Evolutionary conservation across 2,797 vertebrate genomes (phyloP), one percentile per base, ranked within the genome.

Genomic region (Nyctibius grandis): DNA sequence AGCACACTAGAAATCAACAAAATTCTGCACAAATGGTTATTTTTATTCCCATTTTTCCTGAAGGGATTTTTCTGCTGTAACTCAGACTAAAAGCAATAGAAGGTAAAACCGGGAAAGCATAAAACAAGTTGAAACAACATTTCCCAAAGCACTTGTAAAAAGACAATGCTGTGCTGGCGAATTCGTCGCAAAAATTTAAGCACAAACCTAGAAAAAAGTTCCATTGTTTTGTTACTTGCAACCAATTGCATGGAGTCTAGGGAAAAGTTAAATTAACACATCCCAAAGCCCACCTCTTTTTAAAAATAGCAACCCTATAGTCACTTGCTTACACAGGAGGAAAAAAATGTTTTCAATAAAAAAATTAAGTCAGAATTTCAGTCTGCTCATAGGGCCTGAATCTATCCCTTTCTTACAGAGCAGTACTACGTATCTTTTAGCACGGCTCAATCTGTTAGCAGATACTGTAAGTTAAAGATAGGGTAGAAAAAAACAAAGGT

Each of bases 81-180:
- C 72, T 77, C 60, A 2, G 6, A 22, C 45, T 65, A 34, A 64
- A 85, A 92, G 73, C 85, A 85, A 56, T 14, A 79, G 75, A 78
- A 91, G 65, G 40, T 51, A 53, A 57, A 84, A 65, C 25, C 5
- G 1, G 65, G 67, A 76, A 76, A 73, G 67, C 63, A 65, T 60
- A 70, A 73, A 95, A 59, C 89, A 87, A 91, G 91, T 91, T 57
- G 63, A 54, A 93, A 93, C 74, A 91, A 36, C 70, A 59, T 51
- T 85, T 94, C 89, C 85, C 91, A 70, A 59, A 88, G 82, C 72
- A 22, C 68, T 85, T 5, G 7, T 31, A 47, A 31, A 59, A 61
- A 78, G 72, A 88, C 65, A 95, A 85, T 3, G 75, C 78, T 63
- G 75, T 3, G 60, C 82, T 73, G 73, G 85, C 85, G 93, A 82